Evolutionary conservation across 2,888 invertebrate genomes (phyloP), one percentile per base, ranked within the genome.

Genomic region (Poecilobothrus nobilitatus): DNA sequence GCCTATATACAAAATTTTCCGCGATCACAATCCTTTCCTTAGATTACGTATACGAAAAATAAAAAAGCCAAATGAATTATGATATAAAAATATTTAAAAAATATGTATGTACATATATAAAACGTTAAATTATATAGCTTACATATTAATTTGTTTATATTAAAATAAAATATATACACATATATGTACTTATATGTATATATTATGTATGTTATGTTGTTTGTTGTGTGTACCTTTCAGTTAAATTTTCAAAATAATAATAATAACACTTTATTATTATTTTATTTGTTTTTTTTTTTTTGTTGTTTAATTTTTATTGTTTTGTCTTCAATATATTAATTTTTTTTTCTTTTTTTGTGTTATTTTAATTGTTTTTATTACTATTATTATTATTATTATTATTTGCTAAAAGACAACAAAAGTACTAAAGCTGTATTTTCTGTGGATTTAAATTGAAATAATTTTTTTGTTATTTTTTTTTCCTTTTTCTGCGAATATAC

Each of bases 361-460:
- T 44, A 44, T 44, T 44, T 15, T 10, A 9, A 44, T 8, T 7
- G 15, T 44, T 44, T 44, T 44, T 15, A 44, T 15, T 44, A 9
- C 12, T 3, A 44, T 44, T 53, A 18, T 53, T 53, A 53, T 53
- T 53, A 53, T 53, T 53, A 53, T 53, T 53, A 53, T 53, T 53
- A 37, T 53, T 53, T n/a, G 9, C 53, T 53, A 18, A n/a, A 53
- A 53, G 53, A 53, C 18, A 53, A 53, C 53, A 53, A 53, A 27
- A 53, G 53, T 18, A 53, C n/a, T 53, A 53, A 53, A 53, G n/a
- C 18, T 53, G 53, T n/a, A 53, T 53, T 53, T 53, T 53, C 53
- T 53, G 53, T 53, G 53, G 53, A 53, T 53, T 53, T 53, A 53
- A 53, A 53, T 53, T 53, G n/a, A 53, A 27, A 27, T 27, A 27